Conservation (phyloP, 1,140 invertebrate genomes). For the Tenebrio molitor region DNA sequence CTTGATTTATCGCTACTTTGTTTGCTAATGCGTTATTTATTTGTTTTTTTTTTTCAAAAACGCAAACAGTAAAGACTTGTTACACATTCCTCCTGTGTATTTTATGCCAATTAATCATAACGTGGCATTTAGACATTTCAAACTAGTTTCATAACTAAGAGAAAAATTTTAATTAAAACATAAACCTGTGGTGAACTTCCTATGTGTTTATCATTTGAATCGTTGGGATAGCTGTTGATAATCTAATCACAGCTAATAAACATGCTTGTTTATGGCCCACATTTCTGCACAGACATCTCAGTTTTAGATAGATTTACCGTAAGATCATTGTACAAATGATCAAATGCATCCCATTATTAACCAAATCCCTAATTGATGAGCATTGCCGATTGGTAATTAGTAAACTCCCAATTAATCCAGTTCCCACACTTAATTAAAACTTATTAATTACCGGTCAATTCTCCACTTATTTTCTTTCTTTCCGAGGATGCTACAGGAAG, state of each 20-base stretch:
- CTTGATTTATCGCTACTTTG: conserved; percentile 27
- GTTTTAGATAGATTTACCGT: conserved; percentile 24
- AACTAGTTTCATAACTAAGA: conserved; percentile 22
- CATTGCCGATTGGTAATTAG: not conserved
- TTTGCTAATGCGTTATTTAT: conserved; percentile 27
- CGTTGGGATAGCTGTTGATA: conserved; percentile 14
- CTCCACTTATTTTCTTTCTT: too few species aligned
- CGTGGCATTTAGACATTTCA: conserved; percentile 28
- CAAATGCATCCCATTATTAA: too few species aligned
- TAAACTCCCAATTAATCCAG: not conserved
- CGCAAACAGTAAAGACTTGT: conserved; percentile 23
- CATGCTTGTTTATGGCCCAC: conserved; percentile 15
- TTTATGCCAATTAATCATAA: conserved; percentile 26
- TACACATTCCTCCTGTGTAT: conserved; percentile 27
- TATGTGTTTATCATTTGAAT: conserved; percentile 22
- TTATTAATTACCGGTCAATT: too few species aligned
- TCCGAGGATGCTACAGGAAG: too few species aligned
- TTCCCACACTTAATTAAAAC: not conserved
- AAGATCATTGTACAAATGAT: conserved; percentile 26
- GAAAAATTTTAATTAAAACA: conserved; percentile 35
- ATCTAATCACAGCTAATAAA: conserved; percentile 30
- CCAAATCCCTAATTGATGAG: too few species aligned
- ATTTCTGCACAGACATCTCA: conserved; percentile 20
- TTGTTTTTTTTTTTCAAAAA: conserved; percentile 15
- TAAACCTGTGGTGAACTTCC: conserved; percentile 24